phyloP scores from a whole-genome alignment of 1,140 invertebrate genomes.

The Cyclargus thomasi region DNA sequence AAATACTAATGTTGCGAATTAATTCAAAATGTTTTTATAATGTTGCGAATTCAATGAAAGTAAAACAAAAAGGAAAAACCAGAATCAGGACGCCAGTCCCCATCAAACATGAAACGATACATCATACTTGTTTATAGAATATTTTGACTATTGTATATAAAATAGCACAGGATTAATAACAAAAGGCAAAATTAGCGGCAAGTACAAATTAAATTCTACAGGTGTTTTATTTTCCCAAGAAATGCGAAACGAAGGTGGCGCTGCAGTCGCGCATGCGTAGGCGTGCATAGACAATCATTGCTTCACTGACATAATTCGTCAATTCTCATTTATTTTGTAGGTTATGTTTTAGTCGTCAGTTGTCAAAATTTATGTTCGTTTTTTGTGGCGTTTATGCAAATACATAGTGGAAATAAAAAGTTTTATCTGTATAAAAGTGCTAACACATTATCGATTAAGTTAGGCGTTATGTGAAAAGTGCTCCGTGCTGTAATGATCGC shows the following conservation, averaged over 20 bases:
- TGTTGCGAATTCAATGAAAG: too few species aligned
- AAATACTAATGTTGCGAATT: too few species aligned
- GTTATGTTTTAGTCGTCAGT: constrained; percentile 70
- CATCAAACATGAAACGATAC: too few species aligned
- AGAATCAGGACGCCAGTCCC: too few species aligned
- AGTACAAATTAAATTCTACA: too few species aligned
- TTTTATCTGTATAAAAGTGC: constrained; percentile 20
- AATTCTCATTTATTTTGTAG: constrained; percentile 57
- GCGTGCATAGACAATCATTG: constrained; percentile 55
- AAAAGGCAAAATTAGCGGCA: too few species aligned
- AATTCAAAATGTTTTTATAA: too few species aligned
- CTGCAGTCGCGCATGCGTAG: constrained; percentile 52
- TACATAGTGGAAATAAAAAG: constrained; percentile 22
- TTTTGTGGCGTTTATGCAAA: constrained; percentile 42
- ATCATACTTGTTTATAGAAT: too few species aligned
- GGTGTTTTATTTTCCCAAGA: background rate
- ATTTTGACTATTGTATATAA: too few species aligned
- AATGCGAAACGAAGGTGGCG: constrained; percentile 25
- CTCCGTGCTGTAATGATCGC: constrained; percentile 31
- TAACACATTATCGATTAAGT: constrained; percentile 14
- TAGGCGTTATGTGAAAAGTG: constrained; percentile 11
- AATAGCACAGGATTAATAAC: too few species aligned
- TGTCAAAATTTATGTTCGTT: constrained; percentile 68
- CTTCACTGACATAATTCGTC: constrained; percentile 45
- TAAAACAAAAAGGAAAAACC: too few species aligned